phyloP scores from a whole-genome alignment of 2,888 invertebrate species.

The Dyspetes luteomarginatus region DNA sequence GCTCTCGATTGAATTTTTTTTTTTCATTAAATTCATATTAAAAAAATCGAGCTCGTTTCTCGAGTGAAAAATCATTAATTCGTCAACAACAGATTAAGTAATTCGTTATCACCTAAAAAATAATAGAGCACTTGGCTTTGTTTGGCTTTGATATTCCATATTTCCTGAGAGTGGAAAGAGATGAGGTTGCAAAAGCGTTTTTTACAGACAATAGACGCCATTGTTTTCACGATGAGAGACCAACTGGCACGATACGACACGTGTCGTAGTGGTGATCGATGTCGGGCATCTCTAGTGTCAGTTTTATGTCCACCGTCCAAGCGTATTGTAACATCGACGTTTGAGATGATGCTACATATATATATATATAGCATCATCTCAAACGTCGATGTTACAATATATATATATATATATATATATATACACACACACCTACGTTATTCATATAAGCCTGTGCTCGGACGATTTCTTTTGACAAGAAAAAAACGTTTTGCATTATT shows the following conservation, averaged over 20 bases:
- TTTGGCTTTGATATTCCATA: slow-evolving; percentile 26
- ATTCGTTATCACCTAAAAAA: background rate
- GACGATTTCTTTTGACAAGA: slow-evolving; percentile 17
- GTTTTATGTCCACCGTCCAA: slow-evolving; percentile 56
- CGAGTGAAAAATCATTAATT: background rate
- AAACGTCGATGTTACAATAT: too few species aligned
- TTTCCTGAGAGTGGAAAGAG: background rate
- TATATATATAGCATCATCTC: too few species aligned
- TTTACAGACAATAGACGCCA: slow-evolving; percentile 26
- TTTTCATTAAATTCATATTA: background rate
- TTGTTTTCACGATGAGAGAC: slow-evolving; percentile 25
- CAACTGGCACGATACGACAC: slow-evolving; percentile 76
- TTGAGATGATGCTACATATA: background rate
- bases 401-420: background rate
- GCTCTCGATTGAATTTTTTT: background rate
- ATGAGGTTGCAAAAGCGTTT: slow-evolving; percentile 39
- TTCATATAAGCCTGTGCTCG: slow-evolving; percentile 4
- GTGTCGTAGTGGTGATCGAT: slow-evolving; percentile 78
- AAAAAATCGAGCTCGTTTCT: background rate
- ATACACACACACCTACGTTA: too few species aligned
- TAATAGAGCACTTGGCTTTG: slow-evolving; percentile 6
- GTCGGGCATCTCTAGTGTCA: slow-evolving; percentile 78
- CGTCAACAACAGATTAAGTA: background rate
- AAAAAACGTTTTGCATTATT: slow-evolving; percentile 33
- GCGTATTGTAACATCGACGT: slow-evolving; percentile 57